These are phyloP conservation scores for Abrostola triplasia DNA, from an alignment of 2,888 invertebrate species.

Conservation along the genomic window DNA sequence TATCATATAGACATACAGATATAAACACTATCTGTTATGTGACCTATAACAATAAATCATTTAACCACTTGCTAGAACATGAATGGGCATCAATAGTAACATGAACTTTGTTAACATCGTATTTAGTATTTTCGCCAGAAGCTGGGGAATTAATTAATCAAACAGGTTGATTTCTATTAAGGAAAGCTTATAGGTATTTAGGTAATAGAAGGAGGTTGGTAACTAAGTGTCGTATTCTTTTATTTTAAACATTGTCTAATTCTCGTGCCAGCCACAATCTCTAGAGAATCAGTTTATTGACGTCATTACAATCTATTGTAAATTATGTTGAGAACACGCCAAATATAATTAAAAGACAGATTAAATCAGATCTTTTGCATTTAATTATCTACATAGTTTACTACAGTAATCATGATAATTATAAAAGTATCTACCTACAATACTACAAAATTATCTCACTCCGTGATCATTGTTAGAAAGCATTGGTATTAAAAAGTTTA, in stretches of 20 bases:
- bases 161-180: background rate
- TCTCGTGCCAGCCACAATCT: too few species aligned
- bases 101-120: background rate
- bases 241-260: too few species aligned
- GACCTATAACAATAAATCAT: constrained; percentile 22
- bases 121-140: background rate
- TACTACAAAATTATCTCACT: background rate
- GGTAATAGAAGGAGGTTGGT: background rate
- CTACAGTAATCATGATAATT: background rate
- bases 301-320: background rate
- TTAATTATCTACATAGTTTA: too few species aligned
- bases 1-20: constrained; percentile 29
- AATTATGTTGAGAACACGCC: background rate
- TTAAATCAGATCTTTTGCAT: background rate
- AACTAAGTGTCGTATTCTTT: too few species aligned
- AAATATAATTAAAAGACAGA: background rate
- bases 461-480: background rate
- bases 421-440: background rate
- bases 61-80: constrained; percentile 10
- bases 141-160: background rate
- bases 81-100: constrained; percentile 27
- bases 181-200: background rate
- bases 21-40: constrained; percentile 25
- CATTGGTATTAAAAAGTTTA: background rate
- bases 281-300: background rate